Percentiles rank a stretch among this genome's conserved stretches.
These are phyloP conservation scores for Anableps anableps DNA, from an alignment of 2,797 vertebrate species.

Conservation along the genomic window DNA sequence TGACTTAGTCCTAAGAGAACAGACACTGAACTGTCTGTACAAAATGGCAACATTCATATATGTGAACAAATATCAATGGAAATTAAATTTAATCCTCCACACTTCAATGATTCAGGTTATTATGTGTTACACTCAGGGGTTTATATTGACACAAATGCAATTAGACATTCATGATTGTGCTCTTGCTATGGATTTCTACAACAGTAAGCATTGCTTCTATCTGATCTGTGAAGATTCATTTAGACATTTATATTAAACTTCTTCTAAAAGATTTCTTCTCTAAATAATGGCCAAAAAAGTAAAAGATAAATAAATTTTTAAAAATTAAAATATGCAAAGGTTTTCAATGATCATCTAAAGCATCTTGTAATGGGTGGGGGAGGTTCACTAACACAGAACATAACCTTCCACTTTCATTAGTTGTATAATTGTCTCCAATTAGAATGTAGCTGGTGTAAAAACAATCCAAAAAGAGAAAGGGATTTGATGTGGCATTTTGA, in stretches of 20 bases:
- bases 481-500: too few species aligned
- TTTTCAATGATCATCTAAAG: neutral
- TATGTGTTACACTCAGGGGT: neutral
- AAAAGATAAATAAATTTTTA: neutral
- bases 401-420: too few species aligned
- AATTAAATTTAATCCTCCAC: conserved; percentile 15
- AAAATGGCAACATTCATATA: conserved; percentile 3
- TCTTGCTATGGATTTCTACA: neutral
- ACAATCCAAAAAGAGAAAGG: too few species aligned
- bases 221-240: neutral
- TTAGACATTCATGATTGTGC: neutral
- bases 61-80: conserved; percentile 25
- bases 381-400: too few species aligned
- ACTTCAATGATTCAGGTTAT: neutral
- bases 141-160: neutral
- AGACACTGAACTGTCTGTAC: conserved; percentile 7
- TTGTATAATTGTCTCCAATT: too few species aligned
- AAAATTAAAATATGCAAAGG: neutral
- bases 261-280: neutral
- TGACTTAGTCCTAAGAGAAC: conserved; percentile 40
- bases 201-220: neutral
- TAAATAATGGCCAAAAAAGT: neutral
- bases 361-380: neutral
- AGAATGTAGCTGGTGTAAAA: too few species aligned
- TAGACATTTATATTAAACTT: neutral